Base-by-base conservation (phyloP, 2,113 vertebrate genomes). In the Poecilia latipinna region DNA sequence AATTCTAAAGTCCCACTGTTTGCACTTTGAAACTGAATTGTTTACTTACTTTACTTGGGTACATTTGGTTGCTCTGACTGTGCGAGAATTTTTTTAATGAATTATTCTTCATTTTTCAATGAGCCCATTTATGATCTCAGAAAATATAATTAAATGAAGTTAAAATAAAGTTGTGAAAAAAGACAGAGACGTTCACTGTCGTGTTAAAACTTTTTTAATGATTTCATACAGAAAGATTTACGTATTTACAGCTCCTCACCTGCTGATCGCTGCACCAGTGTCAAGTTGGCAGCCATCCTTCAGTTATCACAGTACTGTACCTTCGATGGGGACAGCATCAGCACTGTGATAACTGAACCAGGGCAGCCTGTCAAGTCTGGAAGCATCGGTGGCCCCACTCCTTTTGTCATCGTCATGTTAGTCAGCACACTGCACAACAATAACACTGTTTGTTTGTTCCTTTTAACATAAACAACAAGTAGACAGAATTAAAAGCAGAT, bases 221-320 rank as follows among this genome's bases (percentile, higher is more conserved):
- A 54, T 57, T n/a, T 57, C 3, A n/a, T n/a, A 24, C 51, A 57
- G 17, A 57, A 57, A 57, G 2, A 7, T 44, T 70, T 29, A 51
- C 76, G 83, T 63, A 78, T 64, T 60, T 68, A 73, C 75, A 65
- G 24, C 26, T 48, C 39, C 57, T 4, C 72, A 63, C 32, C 57
- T 83, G 70, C 71, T 35, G 28, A 51, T 82, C 31, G 7, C 39
- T 48, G 81, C 67, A 22, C 17, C 62, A 33, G 95, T 94, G 97
- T 96, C 95, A 96, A 98, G 97, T 95, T 97, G 98, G 97, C 98
- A 95, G 95, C 97, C 98, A 98, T 98, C 97, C 97, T 99, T 99
- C 98, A 99, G 98, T 99, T 99, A 99, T 99, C 98, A 99, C 98
- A 99, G 98, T 99, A 99, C 98, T 99, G 98, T 99, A 99, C 97